Percentiles rank a stretch among this genome's conserved stretches.
Conservation (phyloP, 2,888 invertebrate genomes). For the Pollenia angustigena region DNA sequence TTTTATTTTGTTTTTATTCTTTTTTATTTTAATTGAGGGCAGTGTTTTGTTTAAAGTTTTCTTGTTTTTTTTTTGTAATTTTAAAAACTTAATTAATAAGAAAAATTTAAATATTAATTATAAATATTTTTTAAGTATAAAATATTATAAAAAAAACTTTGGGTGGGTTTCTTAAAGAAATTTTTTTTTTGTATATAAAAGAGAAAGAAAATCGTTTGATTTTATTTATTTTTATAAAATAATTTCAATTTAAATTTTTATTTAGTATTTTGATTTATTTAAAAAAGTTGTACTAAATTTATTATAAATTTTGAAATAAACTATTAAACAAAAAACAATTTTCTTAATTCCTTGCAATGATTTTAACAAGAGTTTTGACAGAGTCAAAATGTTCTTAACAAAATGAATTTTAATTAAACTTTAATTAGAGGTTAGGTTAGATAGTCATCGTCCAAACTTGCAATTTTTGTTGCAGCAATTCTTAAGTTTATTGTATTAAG, state of each 20-base stretch:
- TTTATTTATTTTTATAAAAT: constrained; percentile 29
- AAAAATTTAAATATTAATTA: constrained; percentile 13
- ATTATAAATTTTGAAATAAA: constrained; percentile 19
- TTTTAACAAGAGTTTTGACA: background rate
- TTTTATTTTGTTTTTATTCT: constrained; percentile 30
- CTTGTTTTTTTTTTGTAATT: constrained; percentile 27
- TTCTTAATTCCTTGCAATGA: background rate
- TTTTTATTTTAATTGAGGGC: constrained; percentile 60
- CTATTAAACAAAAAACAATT: background rate
- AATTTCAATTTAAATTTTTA: constrained; percentile 20
- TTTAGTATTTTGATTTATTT: constrained; percentile 8
- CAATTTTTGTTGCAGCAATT: too few species aligned
- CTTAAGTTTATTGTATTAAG: too few species aligned
- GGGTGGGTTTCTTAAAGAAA: constrained; percentile 67
- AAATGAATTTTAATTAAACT: too few species aligned
- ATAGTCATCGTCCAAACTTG: too few species aligned
- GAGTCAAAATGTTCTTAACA: background rate
- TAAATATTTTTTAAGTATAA: constrained; percentile 63
- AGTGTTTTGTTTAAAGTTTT: constrained; percentile 64
- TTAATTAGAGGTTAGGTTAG: too few species aligned
- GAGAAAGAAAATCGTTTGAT: constrained; percentile 3
- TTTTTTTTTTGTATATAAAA: constrained; percentile 7
- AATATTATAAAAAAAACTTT: constrained; percentile 58
- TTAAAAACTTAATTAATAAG: constrained; percentile 24
- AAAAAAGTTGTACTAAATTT: constrained; percentile 36